Conservation (phyloP, 2,888 invertebrate species). For the Tetheella fluctuosa region DNA sequence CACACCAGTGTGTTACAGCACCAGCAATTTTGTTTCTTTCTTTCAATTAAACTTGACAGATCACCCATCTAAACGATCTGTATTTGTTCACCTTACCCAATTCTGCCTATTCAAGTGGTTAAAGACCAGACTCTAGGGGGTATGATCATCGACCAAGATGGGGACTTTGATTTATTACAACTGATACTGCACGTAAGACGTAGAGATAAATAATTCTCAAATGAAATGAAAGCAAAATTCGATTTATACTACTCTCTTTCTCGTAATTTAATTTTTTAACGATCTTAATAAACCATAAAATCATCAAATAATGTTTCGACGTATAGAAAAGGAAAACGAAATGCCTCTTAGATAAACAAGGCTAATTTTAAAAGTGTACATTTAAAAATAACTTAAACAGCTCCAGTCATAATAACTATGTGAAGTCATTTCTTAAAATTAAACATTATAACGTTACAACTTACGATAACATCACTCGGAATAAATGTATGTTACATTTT, state of each 20-base stretch:
- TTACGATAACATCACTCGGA: neutral
- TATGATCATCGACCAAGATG: no score
- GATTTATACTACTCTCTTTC: neutral
- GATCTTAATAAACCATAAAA: neutral
- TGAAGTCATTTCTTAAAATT: neutral
- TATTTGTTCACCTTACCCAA: no score
- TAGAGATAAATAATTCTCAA: no score
- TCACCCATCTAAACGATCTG: no score
- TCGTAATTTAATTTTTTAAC: neutral
- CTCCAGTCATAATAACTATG: neutral
- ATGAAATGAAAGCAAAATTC: no score
- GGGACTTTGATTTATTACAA: no score
- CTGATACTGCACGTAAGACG: no score
- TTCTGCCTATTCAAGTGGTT: no score
- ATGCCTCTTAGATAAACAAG: neutral
- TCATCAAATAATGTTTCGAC: neutral
- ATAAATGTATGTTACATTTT: neutral
- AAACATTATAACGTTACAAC: neutral
- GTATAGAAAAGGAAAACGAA: neutral
- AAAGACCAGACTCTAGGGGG: no score
- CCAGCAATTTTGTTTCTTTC: no score
- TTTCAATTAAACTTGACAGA: no score
- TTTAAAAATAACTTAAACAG: constrained; percentile 1
- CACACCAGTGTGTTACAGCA: no score
- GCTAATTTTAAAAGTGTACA: neutral